phyloP scores from a whole-genome alignment of 2,888 invertebrate genomes.

The Fragum sueziense region DNA sequence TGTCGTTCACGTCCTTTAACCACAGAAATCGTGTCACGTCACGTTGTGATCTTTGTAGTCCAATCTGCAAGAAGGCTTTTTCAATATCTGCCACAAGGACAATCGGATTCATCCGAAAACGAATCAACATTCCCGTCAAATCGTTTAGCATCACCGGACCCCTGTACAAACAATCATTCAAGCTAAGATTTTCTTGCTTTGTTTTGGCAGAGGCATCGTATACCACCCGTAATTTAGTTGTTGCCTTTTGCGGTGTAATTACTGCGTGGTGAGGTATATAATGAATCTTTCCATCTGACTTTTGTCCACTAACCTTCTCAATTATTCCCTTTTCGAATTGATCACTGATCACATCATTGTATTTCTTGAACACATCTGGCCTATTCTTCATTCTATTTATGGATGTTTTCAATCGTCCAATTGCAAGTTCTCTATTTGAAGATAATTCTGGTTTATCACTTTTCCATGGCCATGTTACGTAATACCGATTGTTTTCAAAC shows the following conservation, averaged over 20 bases:
- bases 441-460: constrained; percentile 15
- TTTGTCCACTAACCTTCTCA: constrained; percentile 21
- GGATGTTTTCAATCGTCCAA: constrained; percentile 28
- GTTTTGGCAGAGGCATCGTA: constrained; percentile 29
- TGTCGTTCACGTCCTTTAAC: constrained; percentile 35
- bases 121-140: constrained; percentile 26
- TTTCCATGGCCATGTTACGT: constrained; percentile 42
- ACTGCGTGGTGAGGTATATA: constrained; percentile 43
- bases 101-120: constrained; percentile 30
- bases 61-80: constrained; percentile 39
- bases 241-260: constrained; percentile 22
- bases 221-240: constrained; percentile 24
- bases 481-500: constrained; percentile 33
- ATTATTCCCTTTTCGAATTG: constrained; percentile 29
- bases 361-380: constrained; percentile 34
- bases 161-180: constrained; percentile 34
- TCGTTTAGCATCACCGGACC: constrained; percentile 29
- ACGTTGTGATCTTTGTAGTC: constrained; percentile 32
- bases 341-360: constrained; percentile 31
- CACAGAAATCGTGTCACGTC: constrained; percentile 48
- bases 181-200: constrained; percentile 8
- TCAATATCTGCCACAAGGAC: constrained; percentile 36
- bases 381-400: constrained; percentile 17
- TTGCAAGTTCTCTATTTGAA: constrained; percentile 29
- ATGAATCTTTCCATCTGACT: constrained; percentile 8